Conservation (phyloP, 2,797 vertebrate species). For the Pipistrellus pygmaeus region DNA sequence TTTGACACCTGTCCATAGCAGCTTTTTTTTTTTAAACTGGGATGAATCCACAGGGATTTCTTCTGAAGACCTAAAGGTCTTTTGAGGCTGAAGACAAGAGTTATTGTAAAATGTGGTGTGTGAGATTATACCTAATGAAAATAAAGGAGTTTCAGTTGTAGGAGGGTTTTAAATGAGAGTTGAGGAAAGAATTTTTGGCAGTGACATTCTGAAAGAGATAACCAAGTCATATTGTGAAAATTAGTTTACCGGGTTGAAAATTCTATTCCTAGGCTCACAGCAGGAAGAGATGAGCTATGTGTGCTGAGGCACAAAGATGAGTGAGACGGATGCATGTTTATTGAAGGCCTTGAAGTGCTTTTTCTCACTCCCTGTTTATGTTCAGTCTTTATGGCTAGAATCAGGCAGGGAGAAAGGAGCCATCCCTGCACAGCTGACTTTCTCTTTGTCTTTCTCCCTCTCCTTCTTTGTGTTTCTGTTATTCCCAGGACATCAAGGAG, state of each 20-base stretch:
- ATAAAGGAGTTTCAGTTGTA: not conserved
- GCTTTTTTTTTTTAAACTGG: constrained; percentile 70
- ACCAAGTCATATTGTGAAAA: not conserved
- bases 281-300: not conserved
- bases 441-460: constrained; percentile 49
- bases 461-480: constrained; percentile 40
- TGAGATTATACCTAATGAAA: constrained; percentile 15
- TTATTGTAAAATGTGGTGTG: not conserved
- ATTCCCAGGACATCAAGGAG: constrained; percentile 88
- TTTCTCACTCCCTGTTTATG: constrained; percentile 45
- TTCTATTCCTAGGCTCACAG: not conserved
- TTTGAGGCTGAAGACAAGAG: constrained; percentile 35
- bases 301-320: not conserved
- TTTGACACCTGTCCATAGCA: not conserved
- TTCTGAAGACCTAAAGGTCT: constrained; percentile 30
- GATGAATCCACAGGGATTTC: constrained; percentile 33
- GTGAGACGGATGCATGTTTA: not conserved
- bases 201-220: not conserved
- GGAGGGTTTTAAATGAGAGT: constrained; percentile 13
- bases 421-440: constrained; percentile 57
- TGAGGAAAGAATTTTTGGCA: constrained; percentile 16
- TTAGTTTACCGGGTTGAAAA: constrained; percentile 3
- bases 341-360: not conserved
- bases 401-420: constrained; percentile 53
- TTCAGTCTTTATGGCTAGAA: constrained; percentile 61